A percentile compares a stretch with the other conserved stretches of the same genome.
Conservation (phyloP, 2,888 invertebrate genomes). For the Pseudococcus jackbeardsleyi region DNA sequence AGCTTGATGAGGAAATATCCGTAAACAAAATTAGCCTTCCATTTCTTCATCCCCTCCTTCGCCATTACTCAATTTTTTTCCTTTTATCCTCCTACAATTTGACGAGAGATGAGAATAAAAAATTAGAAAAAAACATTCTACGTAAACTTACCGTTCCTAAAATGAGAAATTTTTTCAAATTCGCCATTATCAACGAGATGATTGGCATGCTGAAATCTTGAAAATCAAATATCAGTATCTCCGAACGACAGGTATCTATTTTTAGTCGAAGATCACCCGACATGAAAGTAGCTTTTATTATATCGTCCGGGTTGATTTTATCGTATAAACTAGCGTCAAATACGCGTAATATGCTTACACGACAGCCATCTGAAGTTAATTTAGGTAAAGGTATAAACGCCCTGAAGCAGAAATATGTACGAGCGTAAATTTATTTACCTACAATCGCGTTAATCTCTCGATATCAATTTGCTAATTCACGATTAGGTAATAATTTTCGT, state of each 20-base stretch:
- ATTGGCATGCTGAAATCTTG: constrained; percentile 65
- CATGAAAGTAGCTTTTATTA: constrained; percentile 67
- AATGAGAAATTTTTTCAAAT: constrained; percentile 58
- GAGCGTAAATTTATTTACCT: constrained; percentile 4
- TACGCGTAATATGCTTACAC: constrained; percentile 67
- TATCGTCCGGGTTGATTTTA: constrained; percentile 65
- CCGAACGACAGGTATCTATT: constrained; percentile 66
- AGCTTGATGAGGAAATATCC: no score
- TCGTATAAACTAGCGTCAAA: constrained; percentile 66
- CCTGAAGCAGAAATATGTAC: constrained; percentile 64
- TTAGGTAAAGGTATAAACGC: constrained; percentile 67
- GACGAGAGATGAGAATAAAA: no score
- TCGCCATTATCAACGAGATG: constrained; percentile 50
- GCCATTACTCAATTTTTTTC: no score
- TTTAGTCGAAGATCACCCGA: constrained; percentile 67
- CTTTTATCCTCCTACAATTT: no score
- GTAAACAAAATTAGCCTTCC: no score
- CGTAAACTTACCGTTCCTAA: constrained; percentile 54
- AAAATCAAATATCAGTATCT: constrained; percentile 67
- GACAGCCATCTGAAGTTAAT: constrained; percentile 67
- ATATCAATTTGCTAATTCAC: neutral
- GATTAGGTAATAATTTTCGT: neutral
- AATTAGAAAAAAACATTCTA: neutral
- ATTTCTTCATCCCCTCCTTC: no score
- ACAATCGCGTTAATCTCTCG: neutral